phyloP scores from a whole-genome alignment of 2,113 vertebrate species.

The Glaucidium brasilianum region DNA sequence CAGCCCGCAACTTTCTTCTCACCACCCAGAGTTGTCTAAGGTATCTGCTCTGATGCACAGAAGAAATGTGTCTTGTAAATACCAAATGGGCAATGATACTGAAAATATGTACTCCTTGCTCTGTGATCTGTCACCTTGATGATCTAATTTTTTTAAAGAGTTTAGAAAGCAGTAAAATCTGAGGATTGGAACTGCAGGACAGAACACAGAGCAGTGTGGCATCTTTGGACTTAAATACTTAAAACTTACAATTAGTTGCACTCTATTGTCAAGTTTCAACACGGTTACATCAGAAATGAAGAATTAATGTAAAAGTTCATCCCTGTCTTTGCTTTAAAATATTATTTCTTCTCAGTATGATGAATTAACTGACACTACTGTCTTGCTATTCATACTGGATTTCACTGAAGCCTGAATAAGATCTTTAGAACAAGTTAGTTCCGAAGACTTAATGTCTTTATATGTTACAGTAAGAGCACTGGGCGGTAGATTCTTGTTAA shows the following conservation, averaged over 20 bases:
- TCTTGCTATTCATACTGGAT: background rate
- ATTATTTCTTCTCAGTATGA: background rate
- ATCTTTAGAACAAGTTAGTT: conserved; percentile 7
- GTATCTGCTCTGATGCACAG: background rate
- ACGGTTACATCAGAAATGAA: background rate
- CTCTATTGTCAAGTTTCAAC: background rate
- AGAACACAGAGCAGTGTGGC: background rate
- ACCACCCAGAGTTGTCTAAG: background rate
- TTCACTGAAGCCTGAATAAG: conserved; percentile 44
- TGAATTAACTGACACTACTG: conserved; percentile 18
- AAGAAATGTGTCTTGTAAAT: background rate
- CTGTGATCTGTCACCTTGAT: background rate
- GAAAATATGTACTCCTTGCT: background rate
- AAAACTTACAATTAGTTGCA: background rate
- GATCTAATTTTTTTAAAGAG: background rate
- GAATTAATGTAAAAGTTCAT: background rate
- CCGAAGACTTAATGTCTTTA: conserved; percentile 15
- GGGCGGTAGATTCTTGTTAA: background rate
- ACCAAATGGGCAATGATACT: background rate
- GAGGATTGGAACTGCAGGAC: background rate
- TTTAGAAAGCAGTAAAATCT: background rate
- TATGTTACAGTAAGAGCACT: background rate
- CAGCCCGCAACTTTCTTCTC: background rate
- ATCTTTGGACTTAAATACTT: background rate
- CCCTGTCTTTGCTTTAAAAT: conserved; percentile 2